Conservation (phyloP, 2,113 vertebrate genomes). For the human (Homo sapiens) region DNA sequence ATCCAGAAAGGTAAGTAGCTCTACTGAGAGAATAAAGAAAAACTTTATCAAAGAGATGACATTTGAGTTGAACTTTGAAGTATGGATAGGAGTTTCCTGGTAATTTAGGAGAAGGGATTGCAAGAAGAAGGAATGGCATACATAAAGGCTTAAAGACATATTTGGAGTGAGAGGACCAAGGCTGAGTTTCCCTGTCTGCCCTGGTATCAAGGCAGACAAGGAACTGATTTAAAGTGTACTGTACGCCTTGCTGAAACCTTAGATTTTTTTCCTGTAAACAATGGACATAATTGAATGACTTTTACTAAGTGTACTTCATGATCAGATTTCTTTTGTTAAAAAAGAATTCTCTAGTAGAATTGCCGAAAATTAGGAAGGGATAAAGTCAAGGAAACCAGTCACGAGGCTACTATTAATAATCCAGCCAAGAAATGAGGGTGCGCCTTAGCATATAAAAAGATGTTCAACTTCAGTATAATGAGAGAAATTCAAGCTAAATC, state of each 20-base stretch:
- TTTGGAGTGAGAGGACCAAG: background rate
- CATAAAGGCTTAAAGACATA: background rate
- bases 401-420: background rate
- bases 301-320: background rate
- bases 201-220: background rate
- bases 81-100: background rate
- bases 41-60: background rate
- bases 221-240: background rate
- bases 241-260: background rate
- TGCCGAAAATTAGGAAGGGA: background rate
- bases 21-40: background rate
- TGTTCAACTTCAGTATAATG: background rate
- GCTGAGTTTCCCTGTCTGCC: too few relatives aligned
- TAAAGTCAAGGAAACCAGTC: background rate
- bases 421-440: background rate
- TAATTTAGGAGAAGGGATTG: background rate
- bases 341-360: background rate
- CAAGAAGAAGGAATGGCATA: background rate
- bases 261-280: background rate
- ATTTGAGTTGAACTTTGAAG: background rate
- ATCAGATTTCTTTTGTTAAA: background rate
- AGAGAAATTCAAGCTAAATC: background rate
- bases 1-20: background rate
- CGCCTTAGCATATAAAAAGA: background rate
- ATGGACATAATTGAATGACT: background rate